Evolutionary conservation across 2,888 invertebrate species (phyloP), one percentile per base, ranked within the genome.

Genomic region (Pterostichus niger): DNA sequence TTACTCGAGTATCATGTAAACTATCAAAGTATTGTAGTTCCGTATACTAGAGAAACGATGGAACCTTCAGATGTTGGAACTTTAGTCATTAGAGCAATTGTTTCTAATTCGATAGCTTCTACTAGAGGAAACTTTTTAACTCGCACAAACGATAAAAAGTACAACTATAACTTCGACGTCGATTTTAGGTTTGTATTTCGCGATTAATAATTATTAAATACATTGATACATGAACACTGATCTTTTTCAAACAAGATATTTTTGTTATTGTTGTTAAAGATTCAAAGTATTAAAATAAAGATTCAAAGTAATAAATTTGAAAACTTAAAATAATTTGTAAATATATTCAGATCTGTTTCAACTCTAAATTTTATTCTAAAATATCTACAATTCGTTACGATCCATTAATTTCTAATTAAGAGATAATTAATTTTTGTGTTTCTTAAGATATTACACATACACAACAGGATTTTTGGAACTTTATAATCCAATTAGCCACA

Each of bases 121-220:
- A 90, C 95, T 24, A 90, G 95, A 83, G 95, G 95, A 0, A 95
- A 94, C 84, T 91, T 95, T 13, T 94, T 94, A 0, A 93, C 94
- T 10, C 92, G 92, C 2, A 88, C 90, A 52, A 90, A 91, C 0
- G 90, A 91, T 0, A 91, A 92, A 11, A 92, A 92, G 81, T 89
- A 92, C 85, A 92, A 91, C 76, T 93, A 92, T 90, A 93, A 91
- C 44, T 93, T 92, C 85, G 94, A 94, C 89, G 90, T 93, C 6
- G 92, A 94, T 86, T 92, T 93, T 11, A 90, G 92, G 92, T 92
- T 87, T 86, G 59, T 76, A 75, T 24, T 6, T 24, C 24, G 24
- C 24, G 24, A 6, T 2, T 71, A 54, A 40, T 3, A 35, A 54
- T n/a, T 31, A 31, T 33, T 2, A 11, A 35, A 7, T 7, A 40